Evolutionary conservation across 2,797 vertebrate genomes (phyloP).

Genomic region (Arnoldichthys spilopterus): DNA sequence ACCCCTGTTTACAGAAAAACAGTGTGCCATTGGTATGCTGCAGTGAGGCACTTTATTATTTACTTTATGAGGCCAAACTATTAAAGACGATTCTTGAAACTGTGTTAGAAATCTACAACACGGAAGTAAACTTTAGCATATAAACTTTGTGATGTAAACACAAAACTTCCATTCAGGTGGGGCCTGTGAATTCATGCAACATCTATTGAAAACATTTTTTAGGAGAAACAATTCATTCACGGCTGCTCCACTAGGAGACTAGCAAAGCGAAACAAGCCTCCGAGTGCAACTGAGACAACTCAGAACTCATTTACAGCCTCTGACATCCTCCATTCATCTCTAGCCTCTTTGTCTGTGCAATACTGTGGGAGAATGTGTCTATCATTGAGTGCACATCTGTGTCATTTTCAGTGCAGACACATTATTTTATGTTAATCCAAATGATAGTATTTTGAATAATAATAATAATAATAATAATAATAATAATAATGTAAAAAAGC

Average conservation of each 20-base stretch:
- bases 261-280: constrained; percentile 24
- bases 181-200: not conserved
- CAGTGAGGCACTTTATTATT: no score
- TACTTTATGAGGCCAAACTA: not conserved
- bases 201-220: not conserved
- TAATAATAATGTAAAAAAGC: constrained; percentile 10
- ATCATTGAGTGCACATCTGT: constrained; percentile 22
- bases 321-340: constrained; percentile 13
- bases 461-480: constrained; percentile 2
- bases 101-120: not conserved
- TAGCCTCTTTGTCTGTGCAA: constrained; percentile 4
- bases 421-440: constrained; percentile 45
- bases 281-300: constrained; percentile 22
- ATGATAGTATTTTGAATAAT: constrained; percentile 35
- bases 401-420: constrained; percentile 35
- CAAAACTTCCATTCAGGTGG: not conserved
- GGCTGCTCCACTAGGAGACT: not conserved
- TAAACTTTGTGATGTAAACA: no score
- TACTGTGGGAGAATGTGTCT: constrained; percentile 16
- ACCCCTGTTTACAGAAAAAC: no score
- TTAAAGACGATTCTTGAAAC: not conserved
- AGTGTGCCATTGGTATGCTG: no score
- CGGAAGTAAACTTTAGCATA: not conserved
- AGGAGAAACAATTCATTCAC: not conserved
- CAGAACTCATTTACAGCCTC: constrained; percentile 18